Base-by-base conservation (phyloP, 2,113 vertebrate species). In the Eolophus roseicapilla region DNA sequence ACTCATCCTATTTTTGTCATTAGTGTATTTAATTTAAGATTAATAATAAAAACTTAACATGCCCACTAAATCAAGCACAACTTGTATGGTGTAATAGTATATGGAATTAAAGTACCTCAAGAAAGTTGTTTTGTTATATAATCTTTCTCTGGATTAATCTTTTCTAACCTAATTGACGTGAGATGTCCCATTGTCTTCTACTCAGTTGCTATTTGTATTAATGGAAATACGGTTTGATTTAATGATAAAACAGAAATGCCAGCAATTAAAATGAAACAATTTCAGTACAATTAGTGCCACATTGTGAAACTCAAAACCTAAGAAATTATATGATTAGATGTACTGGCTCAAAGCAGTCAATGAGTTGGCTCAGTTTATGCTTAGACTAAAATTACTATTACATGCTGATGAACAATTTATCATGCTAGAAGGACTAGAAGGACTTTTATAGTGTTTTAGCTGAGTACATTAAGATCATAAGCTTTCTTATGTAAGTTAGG, bases 271-370 rank as follows among this genome's bases (percentile, higher is more conserved):
- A 62, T 57, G 11, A 77, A 91, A 31, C 7, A 9, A 86, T 92
- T 88, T 88, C 24, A 82, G 78, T 74, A 85, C 33, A 70, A 81
- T 95, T 95, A 80, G 33, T 89, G 46, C 53, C 50, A 94, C 63
- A 75, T 62, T 0, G 3, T 73, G 63, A 81, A 95, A 85, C 23
- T 7, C 44, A 47, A 91, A 89, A 41, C 53, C 28, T 71, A 82
- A 88, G 71, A 81, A 93, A 93, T 87, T 60, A 41, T 75, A n/a
- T 62, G 27, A 94, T 89, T 87, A 94, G 28, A 55, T 13, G 73
- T 46, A 73, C 8, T 65, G 53, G 90, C 50, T 85, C 47, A 96
- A 82, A 82, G n/a, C 21, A 88, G 50, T 77, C 71, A 97, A 86
- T 37, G 84, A 80, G 18, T 6, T 82, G 37, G 11, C 23, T 89